phyloP scores from a whole-genome alignment of 2,113 vertebrate species.

The Cephalopholis sonnerati region DNA sequence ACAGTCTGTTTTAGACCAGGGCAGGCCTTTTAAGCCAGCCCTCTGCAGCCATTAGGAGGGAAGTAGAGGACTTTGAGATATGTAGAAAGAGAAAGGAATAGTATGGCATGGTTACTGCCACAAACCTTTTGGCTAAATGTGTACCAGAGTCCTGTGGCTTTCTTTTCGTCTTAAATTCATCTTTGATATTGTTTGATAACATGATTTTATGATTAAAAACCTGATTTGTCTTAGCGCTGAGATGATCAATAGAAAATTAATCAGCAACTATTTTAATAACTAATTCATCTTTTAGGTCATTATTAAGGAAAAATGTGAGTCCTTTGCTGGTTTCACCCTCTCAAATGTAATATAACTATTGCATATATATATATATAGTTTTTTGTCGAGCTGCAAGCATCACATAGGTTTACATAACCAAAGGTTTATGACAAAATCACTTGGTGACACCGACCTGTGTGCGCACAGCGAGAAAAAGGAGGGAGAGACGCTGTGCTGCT shows the following conservation, averaged over 20 bases:
- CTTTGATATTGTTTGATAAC: neutral
- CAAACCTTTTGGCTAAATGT: constrained; percentile 5
- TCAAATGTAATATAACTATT: no score
- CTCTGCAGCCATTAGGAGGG: constrained; percentile 51
- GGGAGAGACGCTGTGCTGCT: no score
- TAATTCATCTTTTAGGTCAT: neutral
- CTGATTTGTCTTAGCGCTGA: neutral
- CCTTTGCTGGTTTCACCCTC: neutral
- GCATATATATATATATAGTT: no score
- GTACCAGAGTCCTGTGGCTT: neutral
- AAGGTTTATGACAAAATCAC: no score
- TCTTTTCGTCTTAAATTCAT: neutral
- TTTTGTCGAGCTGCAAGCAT: no score
- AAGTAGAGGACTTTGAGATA: constrained; percentile 32
- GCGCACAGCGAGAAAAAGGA: no score
- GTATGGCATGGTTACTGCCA: constrained; percentile 3
- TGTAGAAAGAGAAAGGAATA: constrained; percentile 25
- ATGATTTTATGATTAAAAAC: neutral
- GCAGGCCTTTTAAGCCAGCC: constrained; percentile 57
- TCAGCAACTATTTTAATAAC: neutral
- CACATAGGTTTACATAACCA: no score
- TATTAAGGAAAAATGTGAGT: neutral
- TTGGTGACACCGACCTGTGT: no score
- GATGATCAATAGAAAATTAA: neutral
- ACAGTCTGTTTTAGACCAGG: constrained; percentile 56